These are phyloP conservation scores for Orthosia gracilis DNA, from an alignment of 2,888 invertebrate genomes.

Conservation along the genomic window DNA sequence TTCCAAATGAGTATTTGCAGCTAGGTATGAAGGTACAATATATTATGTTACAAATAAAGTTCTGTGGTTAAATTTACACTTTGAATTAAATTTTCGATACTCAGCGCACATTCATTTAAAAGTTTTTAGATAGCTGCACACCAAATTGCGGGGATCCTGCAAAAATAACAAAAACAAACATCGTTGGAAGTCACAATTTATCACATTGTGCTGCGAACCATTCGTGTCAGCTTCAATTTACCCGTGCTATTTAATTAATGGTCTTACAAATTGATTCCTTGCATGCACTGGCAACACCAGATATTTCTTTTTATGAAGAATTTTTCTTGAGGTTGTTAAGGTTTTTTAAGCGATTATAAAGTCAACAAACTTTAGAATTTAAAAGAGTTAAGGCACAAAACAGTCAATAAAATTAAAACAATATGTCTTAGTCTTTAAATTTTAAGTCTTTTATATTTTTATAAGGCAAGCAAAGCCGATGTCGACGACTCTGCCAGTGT, in stretches of 20 bases:
- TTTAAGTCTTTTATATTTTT: too few species aligned
- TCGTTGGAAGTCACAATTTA: conserved; percentile 54
- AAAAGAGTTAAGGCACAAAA: neutral
- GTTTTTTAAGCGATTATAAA: neutral
- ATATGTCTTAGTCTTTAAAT: too few species aligned
- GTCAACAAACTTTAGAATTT: neutral
- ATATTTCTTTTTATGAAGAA: conserved; percentile 26
- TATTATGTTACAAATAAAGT: neutral
- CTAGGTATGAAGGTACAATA: too few species aligned
- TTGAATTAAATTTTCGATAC: neutral
- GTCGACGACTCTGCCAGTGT: too few species aligned
- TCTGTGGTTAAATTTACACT: neutral
- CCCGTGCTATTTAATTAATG: conserved; percentile 71
- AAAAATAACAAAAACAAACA: conserved; percentile 52
- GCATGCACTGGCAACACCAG: conserved; percentile 54
- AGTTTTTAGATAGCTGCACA: conserved; percentile 27
- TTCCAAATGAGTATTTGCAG: neutral
- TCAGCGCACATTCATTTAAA: conserved; percentile 9
- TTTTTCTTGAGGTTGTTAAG: conserved; percentile 7
- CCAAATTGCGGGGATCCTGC: conserved; percentile 12
- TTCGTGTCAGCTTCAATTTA: conserved; percentile 68
- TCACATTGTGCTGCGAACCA: conserved; percentile 56
- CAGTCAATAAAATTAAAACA: too few species aligned
- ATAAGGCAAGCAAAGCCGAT: too few species aligned
- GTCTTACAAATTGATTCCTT: conserved; percentile 70